Percentiles rank a stretch among this genome's conserved stretches.
phyloP scores from a whole-genome alignment of 2,113 vertebrate genomes.

The Phalacrocorax pelagicus region DNA sequence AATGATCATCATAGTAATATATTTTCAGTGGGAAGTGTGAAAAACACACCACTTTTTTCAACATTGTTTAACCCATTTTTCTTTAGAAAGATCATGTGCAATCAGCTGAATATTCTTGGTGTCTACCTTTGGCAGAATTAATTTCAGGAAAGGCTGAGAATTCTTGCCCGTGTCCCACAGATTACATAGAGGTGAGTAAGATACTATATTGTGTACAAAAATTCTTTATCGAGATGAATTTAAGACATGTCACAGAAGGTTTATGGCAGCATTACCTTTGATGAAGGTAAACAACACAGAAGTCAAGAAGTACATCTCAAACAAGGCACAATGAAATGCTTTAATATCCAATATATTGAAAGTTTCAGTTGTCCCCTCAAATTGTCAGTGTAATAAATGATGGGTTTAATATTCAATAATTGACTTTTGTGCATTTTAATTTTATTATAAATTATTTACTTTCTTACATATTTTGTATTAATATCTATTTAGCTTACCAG shows the following conservation, averaged over 20 bases:
- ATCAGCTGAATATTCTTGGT: constrained; percentile 75
- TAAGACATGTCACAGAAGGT: not conserved
- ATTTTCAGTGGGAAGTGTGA: not conserved
- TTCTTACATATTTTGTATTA: not conserved
- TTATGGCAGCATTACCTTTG: not conserved
- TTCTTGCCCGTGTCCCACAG: constrained; percentile 79
- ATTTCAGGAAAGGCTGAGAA: constrained; percentile 81
- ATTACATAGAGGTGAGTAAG: constrained; percentile 78
- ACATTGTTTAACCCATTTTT: not conserved
- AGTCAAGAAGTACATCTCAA: not conserved
- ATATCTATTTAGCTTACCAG: not conserved
- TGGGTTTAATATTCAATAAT: too few species aligned
- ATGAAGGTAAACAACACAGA: not conserved
- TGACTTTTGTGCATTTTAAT: not conserved
- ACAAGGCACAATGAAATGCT: not conserved
- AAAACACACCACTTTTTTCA: not conserved
- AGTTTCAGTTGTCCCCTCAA: too few species aligned
- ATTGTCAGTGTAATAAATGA: too few species aligned
- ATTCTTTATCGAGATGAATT: not conserved
- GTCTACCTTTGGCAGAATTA: constrained; percentile 78
- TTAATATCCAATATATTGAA: not conserved
- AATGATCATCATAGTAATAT: not conserved
- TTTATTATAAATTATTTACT: not conserved
- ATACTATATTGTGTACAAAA: not conserved
- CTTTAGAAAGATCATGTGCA: constrained; percentile 70